Percentiles rank a stretch among this genome's conserved stretches.
Conservation (phyloP, 2,113 vertebrate genomes). For the Brienomyrus brachyistius region DNA sequence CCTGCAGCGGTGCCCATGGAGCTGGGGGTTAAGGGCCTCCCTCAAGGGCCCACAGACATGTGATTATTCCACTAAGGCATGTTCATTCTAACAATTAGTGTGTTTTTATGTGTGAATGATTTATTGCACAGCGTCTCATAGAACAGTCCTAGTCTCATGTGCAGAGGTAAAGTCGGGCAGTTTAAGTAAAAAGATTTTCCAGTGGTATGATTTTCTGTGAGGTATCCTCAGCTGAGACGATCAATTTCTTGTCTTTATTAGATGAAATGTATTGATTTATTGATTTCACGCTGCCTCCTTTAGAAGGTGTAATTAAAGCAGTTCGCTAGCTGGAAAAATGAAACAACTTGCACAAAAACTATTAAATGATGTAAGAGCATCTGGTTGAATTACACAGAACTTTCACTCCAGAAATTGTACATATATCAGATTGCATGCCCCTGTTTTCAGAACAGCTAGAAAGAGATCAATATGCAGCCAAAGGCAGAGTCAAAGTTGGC, state of each 20-base stretch:
- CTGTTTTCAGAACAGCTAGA: neutral
- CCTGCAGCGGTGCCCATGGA: no score
- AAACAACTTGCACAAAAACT: neutral
- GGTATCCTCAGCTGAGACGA: neutral
- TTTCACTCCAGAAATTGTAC: neutral
- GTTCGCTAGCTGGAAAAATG: neutral
- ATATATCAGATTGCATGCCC: neutral
- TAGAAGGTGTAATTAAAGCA: neutral
- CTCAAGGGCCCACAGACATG: neutral
- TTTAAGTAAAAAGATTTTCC: neutral
- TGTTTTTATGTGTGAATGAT: neutral
- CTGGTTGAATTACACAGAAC: neutral
- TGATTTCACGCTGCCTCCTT: neutral
- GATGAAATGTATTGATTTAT: slow-evolving; percentile 5
- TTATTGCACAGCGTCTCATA: neutral
- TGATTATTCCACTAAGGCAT: neutral
- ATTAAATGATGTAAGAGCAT: neutral
- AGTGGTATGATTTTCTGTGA: neutral
- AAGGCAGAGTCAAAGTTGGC: neutral
- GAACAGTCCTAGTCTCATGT: neutral
- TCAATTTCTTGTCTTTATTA: neutral
- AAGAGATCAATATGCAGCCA: neutral
- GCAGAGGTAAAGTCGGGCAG: neutral
- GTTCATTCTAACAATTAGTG: neutral
- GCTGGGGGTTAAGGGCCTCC: neutral